Evolutionary conservation across 2,888 invertebrate genomes (phyloP), one percentile per base, ranked within the genome.

Genomic region (Enchytraeus crypticus): DNA sequence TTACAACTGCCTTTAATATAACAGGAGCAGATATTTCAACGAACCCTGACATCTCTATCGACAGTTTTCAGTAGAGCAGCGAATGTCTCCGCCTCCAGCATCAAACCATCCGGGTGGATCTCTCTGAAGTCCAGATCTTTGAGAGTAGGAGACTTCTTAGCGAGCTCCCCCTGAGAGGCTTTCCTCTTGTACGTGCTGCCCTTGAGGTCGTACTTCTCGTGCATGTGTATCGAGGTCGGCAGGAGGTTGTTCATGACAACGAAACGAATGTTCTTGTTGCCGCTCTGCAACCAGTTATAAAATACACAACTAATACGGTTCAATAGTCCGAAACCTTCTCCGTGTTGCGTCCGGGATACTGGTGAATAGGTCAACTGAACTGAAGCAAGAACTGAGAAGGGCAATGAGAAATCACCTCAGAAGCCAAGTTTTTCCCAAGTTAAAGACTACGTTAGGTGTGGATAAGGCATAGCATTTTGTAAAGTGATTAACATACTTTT

Each of bases 71-170:
- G 88, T 64, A 99, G 84, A 30, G 96, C 95, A 70, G 85, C 88
- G 77, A 95, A 93, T 0, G 96, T 97, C 75, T 96, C 93, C 0
- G 92, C 89, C 77, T 98, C 98, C 60, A 99, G 83, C 73, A 91
- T 68, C 29, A 98, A 87, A 8, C 98, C 97, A 72, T 95, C 93
- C 0, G 90, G 86, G 82, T 97, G 95, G 72, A 90, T 89, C 71
- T 97, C 96, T 86, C 95, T 88, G 77, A 98, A 98, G 81, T 98
- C 98, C 68, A 98, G 81, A 82, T 99, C 98, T 81, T 98, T 98
- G 79, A 89, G 92, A 0, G 97, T 97, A 0, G 97, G 92, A 8
- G 90, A 91, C 60, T 84, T 84, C 47, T 99, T 99, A 65, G 87
- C 85, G 66, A 91, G 83, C 80, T 99, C 98, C 34, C 85, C 83